Percentiles rank a stretch among this genome's conserved stretches.
phyloP scores from a whole-genome alignment of 2,113 vertebrate species.

The Aphelocoma coerulescens region DNA sequence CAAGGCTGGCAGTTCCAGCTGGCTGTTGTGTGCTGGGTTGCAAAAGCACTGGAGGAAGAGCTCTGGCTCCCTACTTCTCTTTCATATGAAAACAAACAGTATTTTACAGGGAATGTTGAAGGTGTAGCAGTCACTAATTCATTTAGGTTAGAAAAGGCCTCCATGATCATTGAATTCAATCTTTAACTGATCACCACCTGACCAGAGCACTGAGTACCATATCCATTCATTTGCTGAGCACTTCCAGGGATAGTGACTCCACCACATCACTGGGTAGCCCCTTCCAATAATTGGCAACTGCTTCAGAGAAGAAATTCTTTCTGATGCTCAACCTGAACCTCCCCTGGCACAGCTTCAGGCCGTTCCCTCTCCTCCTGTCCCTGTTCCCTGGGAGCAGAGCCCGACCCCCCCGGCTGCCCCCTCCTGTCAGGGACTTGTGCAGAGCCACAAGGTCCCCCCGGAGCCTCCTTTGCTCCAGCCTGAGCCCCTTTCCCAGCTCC shows the following conservation, averaged over 20 bases:
- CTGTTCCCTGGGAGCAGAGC: background rate
- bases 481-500: background rate
- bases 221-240: background rate
- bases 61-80: rapidly evolving
- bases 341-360: rapidly evolving
- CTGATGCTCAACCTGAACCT: background rate
- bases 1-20: background rate
- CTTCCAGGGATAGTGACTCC: rapidly evolving
- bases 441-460: background rate
- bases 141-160: background rate
- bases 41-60: background rate
- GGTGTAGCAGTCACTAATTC: background rate
- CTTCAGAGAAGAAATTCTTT: background rate
- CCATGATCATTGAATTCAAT: background rate
- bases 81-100: background rate
- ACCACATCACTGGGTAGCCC: background rate
- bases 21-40: background rate
- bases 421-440: background rate
- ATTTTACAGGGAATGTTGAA: background rate
- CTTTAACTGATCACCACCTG: background rate
- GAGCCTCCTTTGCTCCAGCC: background rate
- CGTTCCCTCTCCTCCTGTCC: rapidly evolving
- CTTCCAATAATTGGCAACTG: background rate
- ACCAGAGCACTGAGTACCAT: background rate
- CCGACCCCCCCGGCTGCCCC: rapidly evolving